Percentiles rank a stretch among this genome's conserved stretches.
phyloP scores from a whole-genome alignment of 1,140 invertebrate genomes.

The Portunus trituberculatus region DNA sequence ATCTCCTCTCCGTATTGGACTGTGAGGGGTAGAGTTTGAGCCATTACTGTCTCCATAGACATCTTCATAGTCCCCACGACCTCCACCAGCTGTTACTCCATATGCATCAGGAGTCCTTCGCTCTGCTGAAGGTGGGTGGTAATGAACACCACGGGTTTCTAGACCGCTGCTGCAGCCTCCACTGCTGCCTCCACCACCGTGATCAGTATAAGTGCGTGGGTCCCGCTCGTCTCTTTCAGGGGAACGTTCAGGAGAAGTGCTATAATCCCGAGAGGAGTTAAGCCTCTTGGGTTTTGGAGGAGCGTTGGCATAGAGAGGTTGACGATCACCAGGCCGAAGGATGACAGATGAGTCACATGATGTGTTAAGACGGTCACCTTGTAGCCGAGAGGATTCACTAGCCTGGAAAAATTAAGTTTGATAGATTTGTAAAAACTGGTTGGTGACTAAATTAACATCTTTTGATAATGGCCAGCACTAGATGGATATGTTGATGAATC shows the following conservation, averaged over 20 bases:
- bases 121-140: slow-evolving; percentile 81
- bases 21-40: slow-evolving; percentile 60
- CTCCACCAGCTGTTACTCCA: slow-evolving; percentile 84
- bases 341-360: slow-evolving; percentile 67
- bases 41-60: slow-evolving; percentile 82
- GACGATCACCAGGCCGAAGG: slow-evolving; percentile 78
- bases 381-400: slow-evolving; percentile 70
- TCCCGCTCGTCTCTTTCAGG: slow-evolving; percentile 80
- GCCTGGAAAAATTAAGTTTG: slow-evolving; percentile 45
- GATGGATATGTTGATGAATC: too few species aligned
- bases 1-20: slow-evolving; percentile 56
- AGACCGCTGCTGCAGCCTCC: slow-evolving; percentile 30
- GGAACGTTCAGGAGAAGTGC: slow-evolving; percentile 84
- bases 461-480: too few species aligned
- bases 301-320: slow-evolving; percentile 93
- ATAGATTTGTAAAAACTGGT: not conserved
- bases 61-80: slow-evolving; percentile 88
- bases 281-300: slow-evolving; percentile 90
- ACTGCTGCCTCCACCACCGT: slow-evolving; percentile 47
- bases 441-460: too few species aligned
- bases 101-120: slow-evolving; percentile 91
- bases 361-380: slow-evolving; percentile 69
- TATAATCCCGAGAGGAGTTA: slow-evolving; percentile 84
- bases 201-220: slow-evolving; percentile 63
- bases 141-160: slow-evolving; percentile 39